Evolutionary conservation across 2,888 invertebrate species (phyloP), one percentile per base, ranked within the genome.

Genomic region (Aleiodes leptofemur): DNA sequence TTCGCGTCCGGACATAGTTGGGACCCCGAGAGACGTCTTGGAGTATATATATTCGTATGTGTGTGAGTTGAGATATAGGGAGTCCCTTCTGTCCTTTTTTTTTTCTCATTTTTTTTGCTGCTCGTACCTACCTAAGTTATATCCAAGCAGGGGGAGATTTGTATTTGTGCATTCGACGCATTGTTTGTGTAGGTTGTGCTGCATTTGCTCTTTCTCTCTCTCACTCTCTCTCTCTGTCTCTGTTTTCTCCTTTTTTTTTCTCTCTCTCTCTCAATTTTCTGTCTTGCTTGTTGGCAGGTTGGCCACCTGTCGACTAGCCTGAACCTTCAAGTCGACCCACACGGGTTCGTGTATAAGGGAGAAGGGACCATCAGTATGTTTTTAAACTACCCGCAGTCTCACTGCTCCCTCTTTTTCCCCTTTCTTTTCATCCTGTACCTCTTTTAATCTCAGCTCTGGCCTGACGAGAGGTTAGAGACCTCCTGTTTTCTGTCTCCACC

Each of bases 301-400:
- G 86, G 86, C 87, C 89, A 88, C 89, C 89, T 89, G 89, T 89
- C 88, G 89, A 88, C 88, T 86, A 87, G 86, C 86, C 86, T 86
- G 85, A 87, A 87, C 84, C 84, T 85, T 61, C 83, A 83, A 81
- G 82, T 82, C 85, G 84, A 82, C 84, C 85, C 84, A 84, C 86
- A 84, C 85, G 82, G 72, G 48, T 57, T 14, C 38, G 23, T 50
- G 31, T 73, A 48, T 57, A 71, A 68, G 73, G 73, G 56, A 66
- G 55, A 38, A 70, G 29, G 23, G 34, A 68, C 73, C 64, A 56
- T 76, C 81, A 82, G 81, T 81, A 82, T 84, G 84, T 86, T 88
- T 87, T 86, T 86, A 83, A 87, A 88, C 87, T 85, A 85, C 83
- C 84, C 85, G 82, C 78, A 78, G 77, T 79, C 79, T 69, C 61